A percentile compares a stretch with the other conserved stretches of the same genome.
Conservation (phyloP, 2,113 vertebrate genomes). For the Noctilio leporinus region DNA sequence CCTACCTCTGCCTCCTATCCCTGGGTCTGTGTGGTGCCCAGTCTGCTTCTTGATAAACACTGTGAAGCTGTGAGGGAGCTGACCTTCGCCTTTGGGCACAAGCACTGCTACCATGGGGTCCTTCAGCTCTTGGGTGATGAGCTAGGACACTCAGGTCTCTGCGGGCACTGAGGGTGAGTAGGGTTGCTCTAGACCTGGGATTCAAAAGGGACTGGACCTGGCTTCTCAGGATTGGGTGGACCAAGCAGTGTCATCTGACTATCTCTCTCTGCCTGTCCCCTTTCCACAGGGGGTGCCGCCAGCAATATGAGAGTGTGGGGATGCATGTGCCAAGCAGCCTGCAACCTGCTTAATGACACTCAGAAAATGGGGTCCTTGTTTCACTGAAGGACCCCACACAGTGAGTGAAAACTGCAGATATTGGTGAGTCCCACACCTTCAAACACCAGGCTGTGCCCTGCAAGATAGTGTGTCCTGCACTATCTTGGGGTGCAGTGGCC, state of each 20-base stretch:
- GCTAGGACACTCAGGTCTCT: background rate
- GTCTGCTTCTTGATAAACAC: background rate
- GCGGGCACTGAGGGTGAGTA: rapidly evolving
- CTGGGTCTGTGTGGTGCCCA: background rate
- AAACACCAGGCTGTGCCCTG: rapidly evolving
- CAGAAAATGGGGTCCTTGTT: background rate
- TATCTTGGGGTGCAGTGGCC: background rate
- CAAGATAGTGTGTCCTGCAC: no score
- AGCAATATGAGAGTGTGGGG: background rate
- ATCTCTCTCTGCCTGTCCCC: background rate
- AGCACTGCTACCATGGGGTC: slow-evolving; percentile 1
- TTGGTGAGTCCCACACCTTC: rapidly evolving
- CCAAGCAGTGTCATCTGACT: background rate
- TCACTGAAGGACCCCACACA: no score
- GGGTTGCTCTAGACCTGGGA: background rate
- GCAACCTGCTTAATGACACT: slow-evolving; percentile 44
- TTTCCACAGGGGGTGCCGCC: background rate
- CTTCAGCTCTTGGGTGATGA: background rate
- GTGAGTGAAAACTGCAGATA: slow-evolving; percentile 10
- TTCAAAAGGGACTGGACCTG: background rate
- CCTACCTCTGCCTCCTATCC: background rate
- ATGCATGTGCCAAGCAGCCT: slow-evolving; percentile 9
- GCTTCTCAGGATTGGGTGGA: background rate
- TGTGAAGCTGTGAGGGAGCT: background rate
- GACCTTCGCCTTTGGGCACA: background rate